Conservation (phyloP, 2,888 invertebrate species). For the Drosophila eohydei region DNA sequence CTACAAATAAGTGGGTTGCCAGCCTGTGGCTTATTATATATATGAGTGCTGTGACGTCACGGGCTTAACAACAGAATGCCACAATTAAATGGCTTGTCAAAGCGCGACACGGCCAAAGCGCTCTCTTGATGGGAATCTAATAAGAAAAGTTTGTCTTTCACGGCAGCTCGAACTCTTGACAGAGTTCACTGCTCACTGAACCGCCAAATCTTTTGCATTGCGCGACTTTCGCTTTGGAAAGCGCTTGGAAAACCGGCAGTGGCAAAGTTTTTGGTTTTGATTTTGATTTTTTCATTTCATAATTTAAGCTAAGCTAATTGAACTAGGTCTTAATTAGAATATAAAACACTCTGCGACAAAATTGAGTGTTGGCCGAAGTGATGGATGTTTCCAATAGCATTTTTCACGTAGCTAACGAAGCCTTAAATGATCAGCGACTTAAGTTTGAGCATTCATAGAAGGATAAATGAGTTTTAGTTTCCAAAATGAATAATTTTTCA, state of each 20-base stretch:
- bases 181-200: slow-evolving; percentile 67
- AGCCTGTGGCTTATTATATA: slow-evolving; percentile 33
- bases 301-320: slow-evolving; percentile 34
- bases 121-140: slow-evolving; percentile 70
- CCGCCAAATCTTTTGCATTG: slow-evolving; percentile 58
- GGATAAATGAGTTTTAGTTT: too few relatives aligned
- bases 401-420: neutral
- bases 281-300: slow-evolving; percentile 38
- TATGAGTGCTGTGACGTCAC: slow-evolving; percentile 40
- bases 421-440: neutral
- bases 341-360: slow-evolving; percentile 2
- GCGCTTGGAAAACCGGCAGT: slow-evolving; percentile 28
- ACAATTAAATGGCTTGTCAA: slow-evolving; percentile 79
- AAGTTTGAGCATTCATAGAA: too few relatives aligned
- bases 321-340: slow-evolving; percentile 24
- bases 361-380: neutral
- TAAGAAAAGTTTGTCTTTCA: slow-evolving; percentile 63
- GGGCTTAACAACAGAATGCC: slow-evolving; percentile 1
- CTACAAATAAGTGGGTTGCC: slow-evolving; percentile 40
- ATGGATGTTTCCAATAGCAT: neutral
- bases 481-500: too few relatives aligned
- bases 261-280: slow-evolving; percentile 30
- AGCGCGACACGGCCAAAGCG: slow-evolving; percentile 55
- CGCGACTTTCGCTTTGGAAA: slow-evolving; percentile 70
- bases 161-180: slow-evolving; percentile 32